Conservation (phyloP, 2,797 vertebrate genomes). For the Erethizon dorsatum region DNA sequence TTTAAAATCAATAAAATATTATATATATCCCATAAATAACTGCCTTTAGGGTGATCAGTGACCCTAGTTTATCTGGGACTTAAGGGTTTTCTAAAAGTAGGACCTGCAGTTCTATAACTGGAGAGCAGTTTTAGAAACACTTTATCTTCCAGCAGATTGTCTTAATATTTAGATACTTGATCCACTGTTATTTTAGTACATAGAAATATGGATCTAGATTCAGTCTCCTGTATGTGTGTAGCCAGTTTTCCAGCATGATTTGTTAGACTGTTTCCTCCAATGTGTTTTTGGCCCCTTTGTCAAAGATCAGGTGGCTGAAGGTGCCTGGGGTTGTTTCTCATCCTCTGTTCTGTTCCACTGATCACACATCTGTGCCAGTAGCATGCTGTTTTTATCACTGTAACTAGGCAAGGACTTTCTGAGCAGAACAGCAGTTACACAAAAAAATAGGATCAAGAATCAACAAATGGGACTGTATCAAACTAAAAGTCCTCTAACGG, state of each 20-base stretch:
- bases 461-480: not conserved
- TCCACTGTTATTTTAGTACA: not conserved
- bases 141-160: not conserved
- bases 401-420: not conserved
- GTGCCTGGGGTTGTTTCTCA: not conserved
- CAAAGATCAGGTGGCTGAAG: not conserved
- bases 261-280: not conserved
- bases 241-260: not conserved
- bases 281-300: not conserved
- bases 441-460: not conserved
- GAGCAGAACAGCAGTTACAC: not conserved
- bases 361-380: not conserved
- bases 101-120: not conserved
- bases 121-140: not conserved
- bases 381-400: not conserved
- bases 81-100: not conserved
- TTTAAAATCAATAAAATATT: slow-evolving; percentile 4
- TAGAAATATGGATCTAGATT: not conserved
- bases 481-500: not conserved
- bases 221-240: not conserved
- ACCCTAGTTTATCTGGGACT: not conserved
- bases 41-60: not conserved
- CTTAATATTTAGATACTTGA: not conserved
- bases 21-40: not conserved
- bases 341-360: not conserved